Evolutionary conservation across 2,113 vertebrate species (phyloP).

Genomic region (Apeltes quadracus): DNA sequence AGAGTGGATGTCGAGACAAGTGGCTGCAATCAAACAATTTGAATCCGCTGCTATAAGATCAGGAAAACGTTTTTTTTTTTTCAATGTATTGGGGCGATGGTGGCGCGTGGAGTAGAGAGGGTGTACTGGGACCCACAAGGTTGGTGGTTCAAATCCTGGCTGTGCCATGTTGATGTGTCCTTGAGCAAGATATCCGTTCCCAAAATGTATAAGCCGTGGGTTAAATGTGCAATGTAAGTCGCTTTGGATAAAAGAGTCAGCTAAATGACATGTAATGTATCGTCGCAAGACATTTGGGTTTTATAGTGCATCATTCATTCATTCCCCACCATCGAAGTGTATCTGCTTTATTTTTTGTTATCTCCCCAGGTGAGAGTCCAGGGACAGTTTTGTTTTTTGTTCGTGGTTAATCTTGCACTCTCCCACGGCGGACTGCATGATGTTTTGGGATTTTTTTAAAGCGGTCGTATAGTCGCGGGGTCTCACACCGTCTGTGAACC

Average conservation of each 20-base stretch:
- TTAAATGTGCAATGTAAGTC: too few relatives aligned
- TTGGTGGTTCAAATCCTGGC: too few relatives aligned
- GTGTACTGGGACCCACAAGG: too few relatives aligned
- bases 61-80: too few relatives aligned
- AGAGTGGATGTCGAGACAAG: background rate
- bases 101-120: too few relatives aligned
- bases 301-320: constrained; percentile 5
- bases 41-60: background rate
- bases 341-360: background rate
- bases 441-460: background rate
- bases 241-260: too few relatives aligned
- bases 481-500: background rate
- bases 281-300: background rate
- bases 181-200: too few relatives aligned
- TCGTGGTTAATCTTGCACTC: background rate
- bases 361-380: background rate
- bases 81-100: too few relatives aligned
- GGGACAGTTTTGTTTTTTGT: background rate
- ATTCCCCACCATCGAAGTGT: background rate
- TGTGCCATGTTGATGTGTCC: too few relatives aligned
- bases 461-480: background rate
- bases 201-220: too few relatives aligned
- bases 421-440: background rate
- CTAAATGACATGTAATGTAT: too few relatives aligned
- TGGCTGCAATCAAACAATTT: background rate